Base-by-base conservation (phyloP, 2,113 vertebrate genomes). In the Sylvilagus bachmani region DNA sequence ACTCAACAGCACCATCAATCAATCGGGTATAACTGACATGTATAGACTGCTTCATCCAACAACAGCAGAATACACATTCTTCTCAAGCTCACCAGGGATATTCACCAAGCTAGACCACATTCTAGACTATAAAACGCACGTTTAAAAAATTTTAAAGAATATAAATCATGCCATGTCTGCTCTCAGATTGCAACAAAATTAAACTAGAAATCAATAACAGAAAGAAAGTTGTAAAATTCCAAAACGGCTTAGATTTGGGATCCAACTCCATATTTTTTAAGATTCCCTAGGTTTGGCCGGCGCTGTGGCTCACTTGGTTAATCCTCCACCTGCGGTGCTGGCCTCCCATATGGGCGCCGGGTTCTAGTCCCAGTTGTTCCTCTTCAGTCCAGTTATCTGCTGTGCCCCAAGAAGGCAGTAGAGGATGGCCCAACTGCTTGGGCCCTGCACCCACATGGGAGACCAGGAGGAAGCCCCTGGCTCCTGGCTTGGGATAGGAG, bases 1-100 rank as follows among this genome's bases (percentile, higher is more conserved):
- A 62, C 62, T 62, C 71, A 87, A 83, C 53, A 44, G 25, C 84
- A 70, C 62, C 78, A 95, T 95, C 94, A 70, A 78, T 92, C 94
- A 92, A 21, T 25, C 9, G 70, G 25, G 51, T n/a, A 17, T 31
- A 92, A 92, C 53, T 31, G 94, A 70, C 93, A 51, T 84, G 51
- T 84, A 89, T 78, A 62, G 62, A 84, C 29, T 31, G 49, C 71
- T 36, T 29, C 62, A 78, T 70, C 71, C 71, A 85, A 84, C 62
- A 90, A 90, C 71, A 61, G 14, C 86, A 84, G 71, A 84, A 77
- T 36, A 77, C 86, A 75, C 58, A 89, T 38, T 82, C 67, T 62
- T 84, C 53, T 62, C 25, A 27, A 84, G 71, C 62, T 85, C 86
- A 51, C 79, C 22, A 62, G 86, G 80, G 71, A 89, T 62, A 61